Conservation (phyloP, 1,140 invertebrate genomes). For the Atta cephalotes region DNA sequence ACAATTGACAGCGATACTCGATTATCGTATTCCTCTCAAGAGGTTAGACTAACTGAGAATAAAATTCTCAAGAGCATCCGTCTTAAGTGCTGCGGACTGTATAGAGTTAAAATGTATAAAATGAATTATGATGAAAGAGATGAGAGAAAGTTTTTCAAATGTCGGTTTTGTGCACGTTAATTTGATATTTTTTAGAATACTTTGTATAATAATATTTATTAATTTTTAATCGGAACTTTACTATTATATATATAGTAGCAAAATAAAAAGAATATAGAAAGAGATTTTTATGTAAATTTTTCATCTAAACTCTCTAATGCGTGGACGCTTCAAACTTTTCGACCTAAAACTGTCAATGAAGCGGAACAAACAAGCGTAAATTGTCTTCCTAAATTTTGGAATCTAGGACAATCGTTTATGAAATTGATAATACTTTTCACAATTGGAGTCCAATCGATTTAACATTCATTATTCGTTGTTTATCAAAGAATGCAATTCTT, state of each 20-base stretch:
- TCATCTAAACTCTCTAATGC: background rate
- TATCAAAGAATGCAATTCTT: background rate
- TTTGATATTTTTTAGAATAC: background rate
- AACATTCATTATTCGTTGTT: conserved; percentile 2
- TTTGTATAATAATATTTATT: background rate
- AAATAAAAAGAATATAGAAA: background rate
- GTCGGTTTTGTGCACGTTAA: background rate
- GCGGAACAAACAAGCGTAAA: conserved; percentile 59
- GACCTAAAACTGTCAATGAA: conserved; percentile 51
- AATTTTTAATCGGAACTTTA: background rate
- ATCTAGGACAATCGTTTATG: conserved; percentile 58
- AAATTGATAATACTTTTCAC: conserved; percentile 48
- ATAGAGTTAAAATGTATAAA: background rate
- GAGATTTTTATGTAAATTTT: conserved; percentile 20
- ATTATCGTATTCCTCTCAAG: conserved; percentile 25
- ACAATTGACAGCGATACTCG: conserved; percentile 18
- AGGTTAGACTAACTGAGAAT: background rate
- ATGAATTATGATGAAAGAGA: background rate
- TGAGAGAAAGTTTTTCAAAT: background rate
- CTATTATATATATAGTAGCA: background rate
- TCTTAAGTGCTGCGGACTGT: background rate
- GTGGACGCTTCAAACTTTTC: conserved; percentile 3
- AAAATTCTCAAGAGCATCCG: conserved; percentile 13
- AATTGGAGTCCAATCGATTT: background rate
- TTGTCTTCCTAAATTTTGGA: conserved; percentile 63